Base-by-base conservation (phyloP, 2,113 vertebrate species). In the Agelaius tricolor region DNA sequence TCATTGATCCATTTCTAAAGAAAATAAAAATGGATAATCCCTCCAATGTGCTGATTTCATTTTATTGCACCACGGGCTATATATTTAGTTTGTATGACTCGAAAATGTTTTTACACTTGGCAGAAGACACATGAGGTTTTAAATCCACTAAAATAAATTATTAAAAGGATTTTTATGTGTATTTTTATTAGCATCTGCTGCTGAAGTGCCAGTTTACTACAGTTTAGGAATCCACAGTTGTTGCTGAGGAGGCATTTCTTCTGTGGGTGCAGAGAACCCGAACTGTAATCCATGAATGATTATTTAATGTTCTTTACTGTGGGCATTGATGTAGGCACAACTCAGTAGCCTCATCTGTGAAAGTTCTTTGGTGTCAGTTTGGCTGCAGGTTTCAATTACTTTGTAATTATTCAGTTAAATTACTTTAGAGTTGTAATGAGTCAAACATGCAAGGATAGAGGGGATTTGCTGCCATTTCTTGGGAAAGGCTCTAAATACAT, bases 1-100 rank as follows among this genome's bases (percentile, higher is more conserved):
- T 89, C 65, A 75, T 87, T 68, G 55, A 85, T 86, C 74, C 30
- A 23, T 95, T 97, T 96, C 43, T 96, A 93, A 92, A 92, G 57
- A 74, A 93, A 96, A 93, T 84, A 86, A 96, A 96, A 88, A 47
- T 41, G 67, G 87, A 62, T 90, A 84, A 92, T 84, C 69, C 47
- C 54, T 74, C 18, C 61, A 19, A 3, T 28, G 63, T 30, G 59
- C 76, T 87, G 83, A 66, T 59, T 75, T 72, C 15, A 33, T 87
- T 72, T 96, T 33, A 14, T 63, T 84, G 35, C 63, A 52, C 67
- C n/a, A 3, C 55, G 52, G 66, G 33, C 46, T n/a, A 9, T 68
- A 19, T 62, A 44, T 85, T 74, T 57, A 14, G 49, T 84, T 66
- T 76, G 28, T 87, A 31, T 89, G 61, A 65, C 58, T 91, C 63